These are phyloP conservation scores for Chaetura pelagica DNA, from an alignment of 2,113 vertebrate genomes.

Conservation along the genomic window DNA sequence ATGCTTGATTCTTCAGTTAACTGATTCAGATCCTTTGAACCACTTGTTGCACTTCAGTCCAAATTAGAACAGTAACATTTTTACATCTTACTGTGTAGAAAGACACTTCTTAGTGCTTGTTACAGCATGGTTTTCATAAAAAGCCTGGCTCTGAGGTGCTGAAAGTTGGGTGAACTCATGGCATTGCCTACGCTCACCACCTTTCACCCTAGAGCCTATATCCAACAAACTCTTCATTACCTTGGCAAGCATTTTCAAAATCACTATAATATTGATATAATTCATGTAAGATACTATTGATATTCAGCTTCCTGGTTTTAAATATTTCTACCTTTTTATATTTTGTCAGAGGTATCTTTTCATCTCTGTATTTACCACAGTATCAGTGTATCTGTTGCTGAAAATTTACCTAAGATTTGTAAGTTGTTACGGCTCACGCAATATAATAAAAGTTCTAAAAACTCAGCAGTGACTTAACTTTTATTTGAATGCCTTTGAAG, in stretches of 20 bases:
- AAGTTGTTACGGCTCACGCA: conserved; percentile 74
- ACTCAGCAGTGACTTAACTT: not conserved
- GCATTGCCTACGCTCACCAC: not conserved
- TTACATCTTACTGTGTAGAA: conserved; percentile 42
- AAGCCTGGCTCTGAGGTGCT: not conserved
- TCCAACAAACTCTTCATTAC: conserved; percentile 3
- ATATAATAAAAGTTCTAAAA: conserved; percentile 73
- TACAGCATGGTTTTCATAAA: not conserved
- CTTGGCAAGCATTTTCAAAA: conserved; percentile 26
- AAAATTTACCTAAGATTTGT: conserved; percentile 73
- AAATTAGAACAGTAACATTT: conserved; percentile 44
- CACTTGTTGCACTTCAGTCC: conserved; percentile 62
- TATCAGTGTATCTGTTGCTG: conserved; percentile 70
- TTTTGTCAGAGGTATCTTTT: conserved; percentile 67
- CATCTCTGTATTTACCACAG: conserved; percentile 70
- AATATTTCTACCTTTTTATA: conserved; percentile 76
- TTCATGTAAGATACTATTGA: conserved; percentile 30
- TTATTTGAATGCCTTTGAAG: not conserved
- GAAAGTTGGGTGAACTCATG: not conserved
- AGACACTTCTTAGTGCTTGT: conserved; percentile 19
- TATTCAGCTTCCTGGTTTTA: conserved; percentile 40
- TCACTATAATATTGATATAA: not conserved
- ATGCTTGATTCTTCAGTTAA: conserved; percentile 25
- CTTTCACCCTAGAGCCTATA: not conserved
- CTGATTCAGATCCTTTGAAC: conserved; percentile 35